Base-by-base conservation (phyloP, 2,888 invertebrate genomes). In the Tetragonula carbonaria region DNA sequence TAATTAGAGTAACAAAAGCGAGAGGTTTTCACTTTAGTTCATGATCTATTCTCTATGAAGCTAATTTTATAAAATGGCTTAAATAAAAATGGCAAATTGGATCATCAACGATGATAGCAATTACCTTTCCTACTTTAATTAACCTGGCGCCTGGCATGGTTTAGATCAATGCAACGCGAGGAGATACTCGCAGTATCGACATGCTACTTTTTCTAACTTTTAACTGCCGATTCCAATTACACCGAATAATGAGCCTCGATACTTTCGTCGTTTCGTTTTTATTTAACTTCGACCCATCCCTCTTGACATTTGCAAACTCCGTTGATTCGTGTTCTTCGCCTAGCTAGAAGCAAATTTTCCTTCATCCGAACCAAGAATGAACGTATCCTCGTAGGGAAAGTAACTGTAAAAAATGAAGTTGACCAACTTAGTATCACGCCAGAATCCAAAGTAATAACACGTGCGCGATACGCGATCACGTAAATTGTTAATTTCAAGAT, bases 401-500 rank as follows among this genome's bases (percentile, higher is more conserved):
- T 80, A 51, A 16, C 23, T 50, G n/a, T 63, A 63, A 18, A 50
- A 53, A 38, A 16, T 2, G 5, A 72, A 66, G 23, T 33, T 67
- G 0, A 16, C 18, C 18, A 80, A 77, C 50, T 77, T 76, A 38
- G 16, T 28, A 62, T 55, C 33, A 73, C 51, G 13, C n/a, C 13
- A n/a, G 33, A 45, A 63, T 51, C 45, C 33, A 51, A 57, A 33
- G 18, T 76, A 76, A 55, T 67, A 21, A 16, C 28, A 71, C 6
- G 13, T 21, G 55, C 59, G n/a, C 71, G 74, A 57, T 38, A 74
- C 28, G 23, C 14, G 38, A n/a, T 28, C 18, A 14, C 62, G 63
- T 78, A 80, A 74, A 83, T 80, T 82, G 21, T 78, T 71, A 74
- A 74, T 59, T 83, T 21, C 23, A 4, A 33, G n/a, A 55, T 33